These are phyloP conservation scores for Cyrtorhinus lividipennis DNA, from an alignment of 1,140 invertebrate genomes.

Conservation along the genomic window DNA sequence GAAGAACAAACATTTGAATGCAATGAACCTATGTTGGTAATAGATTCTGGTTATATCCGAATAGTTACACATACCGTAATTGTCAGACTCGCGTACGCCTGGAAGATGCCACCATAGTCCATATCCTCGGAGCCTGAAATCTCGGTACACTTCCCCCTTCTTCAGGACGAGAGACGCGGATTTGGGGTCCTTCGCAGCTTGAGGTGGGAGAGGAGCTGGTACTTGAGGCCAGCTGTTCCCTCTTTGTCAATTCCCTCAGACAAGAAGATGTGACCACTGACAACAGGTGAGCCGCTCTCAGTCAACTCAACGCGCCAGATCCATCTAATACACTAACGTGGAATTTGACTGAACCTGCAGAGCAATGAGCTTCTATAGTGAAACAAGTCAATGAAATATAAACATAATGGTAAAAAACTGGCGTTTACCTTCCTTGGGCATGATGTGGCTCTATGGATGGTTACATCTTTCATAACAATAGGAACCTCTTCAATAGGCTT, in stretches of 20 bases:
- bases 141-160: constrained; percentile 79
- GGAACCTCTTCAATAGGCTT: constrained; percentile 62
- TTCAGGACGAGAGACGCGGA: constrained; percentile 41
- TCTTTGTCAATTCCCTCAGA: constrained; percentile 48
- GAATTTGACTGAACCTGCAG: constrained; percentile 56
- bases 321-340: constrained; percentile 75
- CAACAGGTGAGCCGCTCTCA: constrained; percentile 67
- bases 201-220: constrained; percentile 33
- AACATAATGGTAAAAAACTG: not conserved
- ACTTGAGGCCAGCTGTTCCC: constrained; percentile 28
- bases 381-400: not conserved
- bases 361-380: too few species aligned
- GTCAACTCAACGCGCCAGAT: constrained; percentile 78
- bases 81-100: constrained; percentile 57
- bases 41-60: not conserved
- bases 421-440: constrained; percentile 55
- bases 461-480: constrained; percentile 73
- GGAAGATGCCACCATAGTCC: constrained; percentile 82
- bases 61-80: constrained; percentile 38
- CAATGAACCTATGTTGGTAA: not conserved
- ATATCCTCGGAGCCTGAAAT: constrained; percentile 81
- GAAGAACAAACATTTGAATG: constrained; percentile 4
- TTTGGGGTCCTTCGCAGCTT: constrained; percentile 27
- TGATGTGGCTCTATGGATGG: constrained; percentile 79
- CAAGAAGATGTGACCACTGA: constrained; percentile 56